Conservation (phyloP, 2,113 vertebrate genomes). For the Macheiramphus alcinus region DNA sequence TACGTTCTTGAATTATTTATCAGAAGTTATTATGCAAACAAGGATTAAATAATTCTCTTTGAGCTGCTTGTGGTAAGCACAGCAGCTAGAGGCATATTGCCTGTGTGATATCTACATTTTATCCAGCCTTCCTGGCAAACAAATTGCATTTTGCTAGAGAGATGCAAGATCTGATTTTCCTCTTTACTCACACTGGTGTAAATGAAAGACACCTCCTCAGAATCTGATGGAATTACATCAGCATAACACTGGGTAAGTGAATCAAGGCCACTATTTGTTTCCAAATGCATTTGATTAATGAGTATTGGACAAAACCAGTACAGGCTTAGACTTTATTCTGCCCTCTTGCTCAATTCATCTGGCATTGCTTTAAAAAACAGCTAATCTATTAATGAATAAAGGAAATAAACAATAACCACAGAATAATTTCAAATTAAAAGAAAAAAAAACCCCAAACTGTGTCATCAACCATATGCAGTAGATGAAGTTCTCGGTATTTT, state of each 20-base stretch:
- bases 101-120: constrained; percentile 36
- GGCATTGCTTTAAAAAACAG: neutral
- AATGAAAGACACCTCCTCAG: neutral
- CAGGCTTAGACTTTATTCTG: neutral
- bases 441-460: neutral
- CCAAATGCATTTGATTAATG: constrained; percentile 30
- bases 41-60: constrained; percentile 85
- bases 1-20: constrained; percentile 72
- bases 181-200: neutral
- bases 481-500: neutral
- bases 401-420: neutral
- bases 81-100: constrained; percentile 44
- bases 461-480: neutral
- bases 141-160: constrained; percentile 8
- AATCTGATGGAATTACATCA: neutral
- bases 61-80: constrained; percentile 64
- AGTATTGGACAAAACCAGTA: constrained; percentile 6
- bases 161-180: neutral
- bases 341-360: neutral
- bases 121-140: constrained; percentile 8
- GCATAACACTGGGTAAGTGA: neutral
- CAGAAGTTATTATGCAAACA: constrained; percentile 77
- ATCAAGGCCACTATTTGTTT: constrained; percentile 8
- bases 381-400: neutral
- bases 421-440: neutral